Base-by-base conservation (phyloP, 1,140 invertebrate species). In the Zophobas morio region DNA sequence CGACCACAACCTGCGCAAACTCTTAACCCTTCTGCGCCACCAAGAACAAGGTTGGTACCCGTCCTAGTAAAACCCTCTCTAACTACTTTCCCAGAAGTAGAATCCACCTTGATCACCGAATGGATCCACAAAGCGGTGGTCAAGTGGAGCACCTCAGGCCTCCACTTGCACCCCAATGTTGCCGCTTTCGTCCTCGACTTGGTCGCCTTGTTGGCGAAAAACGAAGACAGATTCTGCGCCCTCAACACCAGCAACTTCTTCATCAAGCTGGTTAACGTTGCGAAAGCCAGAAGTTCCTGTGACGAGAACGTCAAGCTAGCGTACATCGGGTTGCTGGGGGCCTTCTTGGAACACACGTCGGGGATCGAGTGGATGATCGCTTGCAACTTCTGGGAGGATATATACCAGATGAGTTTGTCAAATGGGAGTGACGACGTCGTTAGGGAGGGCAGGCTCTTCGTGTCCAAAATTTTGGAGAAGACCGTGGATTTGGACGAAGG, bases 391-490 rank as follows among this genome's bases (percentile, higher is more conserved):
- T 93, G 91, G 91, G 84, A 82, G 37, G 81, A 89, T 56, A 84
- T 91, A 2, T 84, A 92, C 1, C 86, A 88, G 56, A 89, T 88
- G 70, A 89, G 88, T 70, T 89, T 91, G 71, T 82, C 86, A 63
- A 89, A 90, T 85, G 88, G 91, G 42, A 92, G 91, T 5, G 81
- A 92, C 76, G 92, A 92, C 77, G 88, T 92, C n/a, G 88, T 88
- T 0, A 86, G 88, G 20, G 89, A 90, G 77, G 89, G 89, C 5
- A 87, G 89, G 40, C 86, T 87, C 36, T 88, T 92, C 78, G 82
- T 92, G 0, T 89, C 87, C 46, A 81, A 86, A 32, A 84, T 92
- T 74, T 77, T 92, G 1, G 60, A 79, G 33, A 78, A 75, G 57
- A 70, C 72, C 0, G 53, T 78, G 1, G 34, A 53, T 6, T 54